Evolutionary conservation across 2,113 vertebrate genomes (phyloP).

Genomic region (Pycnonotus jocosus): DNA sequence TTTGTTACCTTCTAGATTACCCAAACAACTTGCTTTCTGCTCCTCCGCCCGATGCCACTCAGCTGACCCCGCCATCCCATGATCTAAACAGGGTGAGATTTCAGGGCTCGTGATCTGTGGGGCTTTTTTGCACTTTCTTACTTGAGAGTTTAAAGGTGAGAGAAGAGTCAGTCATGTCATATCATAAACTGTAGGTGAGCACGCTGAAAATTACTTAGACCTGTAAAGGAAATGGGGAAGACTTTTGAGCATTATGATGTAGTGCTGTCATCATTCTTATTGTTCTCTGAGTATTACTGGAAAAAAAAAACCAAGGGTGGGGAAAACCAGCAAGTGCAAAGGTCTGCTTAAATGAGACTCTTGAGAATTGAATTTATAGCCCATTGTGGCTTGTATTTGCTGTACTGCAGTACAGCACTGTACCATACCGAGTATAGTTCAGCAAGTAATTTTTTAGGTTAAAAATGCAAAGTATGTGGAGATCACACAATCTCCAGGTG

Average conservation of each 20-base stretch:
- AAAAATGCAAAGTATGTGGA: not conserved
- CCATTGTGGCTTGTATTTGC: not conserved
- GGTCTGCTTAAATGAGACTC: not conserved
- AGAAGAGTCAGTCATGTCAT: not conserved
- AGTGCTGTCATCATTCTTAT: not conserved
- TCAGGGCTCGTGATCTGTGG: not conserved
- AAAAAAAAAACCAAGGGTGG: fast-evolving
- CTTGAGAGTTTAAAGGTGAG: not conserved
- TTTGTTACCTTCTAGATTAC: constrained; percentile 98
- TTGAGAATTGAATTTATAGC: not conserved
- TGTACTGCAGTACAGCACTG: not conserved
- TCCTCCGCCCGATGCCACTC: constrained; percentile 91
- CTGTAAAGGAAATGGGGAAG: not conserved
- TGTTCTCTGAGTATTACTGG: not conserved
- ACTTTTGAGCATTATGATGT: not conserved
- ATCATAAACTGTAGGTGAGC: not conserved
- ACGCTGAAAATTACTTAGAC: not conserved
- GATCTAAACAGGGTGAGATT: constrained; percentile 94
- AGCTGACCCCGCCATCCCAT: constrained; percentile 96
- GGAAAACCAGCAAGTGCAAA: not conserved
- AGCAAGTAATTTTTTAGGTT: not conserved
- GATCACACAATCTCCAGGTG: not conserved
- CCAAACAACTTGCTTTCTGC: constrained; percentile 98
- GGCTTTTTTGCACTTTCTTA: not conserved
- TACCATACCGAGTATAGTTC: not conserved